Conservation (phyloP, 2,113 vertebrate species). For the Herpetotheres cachinnans region DNA sequence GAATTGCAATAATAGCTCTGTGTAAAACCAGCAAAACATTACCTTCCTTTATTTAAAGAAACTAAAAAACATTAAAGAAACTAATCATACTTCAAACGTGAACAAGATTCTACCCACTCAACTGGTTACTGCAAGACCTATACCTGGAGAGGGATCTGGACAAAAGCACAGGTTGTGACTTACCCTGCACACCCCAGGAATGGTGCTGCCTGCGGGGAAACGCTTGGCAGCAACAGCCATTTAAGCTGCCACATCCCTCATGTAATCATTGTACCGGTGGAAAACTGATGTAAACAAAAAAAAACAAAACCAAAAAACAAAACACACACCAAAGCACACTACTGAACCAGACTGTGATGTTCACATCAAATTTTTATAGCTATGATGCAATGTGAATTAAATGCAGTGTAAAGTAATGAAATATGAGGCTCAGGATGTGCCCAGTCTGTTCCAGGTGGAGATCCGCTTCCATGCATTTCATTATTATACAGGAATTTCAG, state of each 20-base stretch:
- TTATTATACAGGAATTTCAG: neutral
- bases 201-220: neutral
- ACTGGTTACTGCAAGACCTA: neutral
- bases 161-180: accelerated
- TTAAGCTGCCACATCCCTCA: neutral
- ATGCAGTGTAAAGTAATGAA: neutral
- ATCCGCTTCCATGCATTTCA: neutral
- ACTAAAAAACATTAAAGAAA: neutral
- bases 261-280: neutral
- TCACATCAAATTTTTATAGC: neutral
- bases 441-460: neutral
- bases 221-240: neutral
- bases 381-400: neutral
- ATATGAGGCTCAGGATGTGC: neutral
- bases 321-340: neutral
- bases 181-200: neutral
- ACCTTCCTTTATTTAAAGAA: neutral
- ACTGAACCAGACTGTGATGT: neutral
- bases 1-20: neutral
- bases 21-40: neutral
- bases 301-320: neutral
- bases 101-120: neutral
- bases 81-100: neutral
- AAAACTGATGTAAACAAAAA: neutral
- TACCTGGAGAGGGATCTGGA: neutral